Percentiles rank a stretch among this genome's conserved stretches.
phyloP scores from a whole-genome alignment of 2,113 vertebrate species.

The Colinus virginianus region DNA sequence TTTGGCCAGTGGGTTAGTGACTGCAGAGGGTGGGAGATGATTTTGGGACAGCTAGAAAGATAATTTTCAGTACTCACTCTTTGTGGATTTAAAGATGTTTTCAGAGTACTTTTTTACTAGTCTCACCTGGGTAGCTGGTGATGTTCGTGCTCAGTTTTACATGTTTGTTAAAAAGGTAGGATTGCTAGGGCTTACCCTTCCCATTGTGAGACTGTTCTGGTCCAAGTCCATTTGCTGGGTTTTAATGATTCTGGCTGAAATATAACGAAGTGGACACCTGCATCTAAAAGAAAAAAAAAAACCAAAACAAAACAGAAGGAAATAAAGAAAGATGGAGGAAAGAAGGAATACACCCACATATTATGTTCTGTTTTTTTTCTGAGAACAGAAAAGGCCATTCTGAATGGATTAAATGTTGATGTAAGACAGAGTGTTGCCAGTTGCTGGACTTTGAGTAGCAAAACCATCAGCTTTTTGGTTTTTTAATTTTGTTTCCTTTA shows the following conservation, averaged over 20 bases:
- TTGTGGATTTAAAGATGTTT: constrained; percentile 18
- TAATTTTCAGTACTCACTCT: neutral
- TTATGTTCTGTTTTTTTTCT: neutral
- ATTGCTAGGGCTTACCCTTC: neutral
- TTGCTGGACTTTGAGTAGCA: constrained; percentile 3
- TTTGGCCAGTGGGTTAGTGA: neutral
- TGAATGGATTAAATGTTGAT: neutral
- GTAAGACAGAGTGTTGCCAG: neutral
- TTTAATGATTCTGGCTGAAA: neutral
- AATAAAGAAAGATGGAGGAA: neutral
- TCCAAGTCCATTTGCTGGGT: neutral
- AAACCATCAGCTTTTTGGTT: neutral
- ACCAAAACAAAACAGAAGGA: neutral
- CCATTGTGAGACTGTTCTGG: neutral
- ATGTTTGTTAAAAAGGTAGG: neutral
- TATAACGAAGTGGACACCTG: neutral
- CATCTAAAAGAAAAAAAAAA: neutral
- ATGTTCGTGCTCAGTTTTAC: neutral
- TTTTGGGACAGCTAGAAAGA: neutral
- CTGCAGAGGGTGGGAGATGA: neutral
- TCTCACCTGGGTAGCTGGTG: neutral
- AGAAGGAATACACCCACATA: neutral
- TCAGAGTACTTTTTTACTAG: neutral
- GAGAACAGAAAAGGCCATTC: neutral
- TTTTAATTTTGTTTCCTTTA: neutral